These are phyloP conservation scores for Pseudomyrmex cubaensis DNA, from an alignment of 1,140 invertebrate species.

Conservation along the genomic window DNA sequence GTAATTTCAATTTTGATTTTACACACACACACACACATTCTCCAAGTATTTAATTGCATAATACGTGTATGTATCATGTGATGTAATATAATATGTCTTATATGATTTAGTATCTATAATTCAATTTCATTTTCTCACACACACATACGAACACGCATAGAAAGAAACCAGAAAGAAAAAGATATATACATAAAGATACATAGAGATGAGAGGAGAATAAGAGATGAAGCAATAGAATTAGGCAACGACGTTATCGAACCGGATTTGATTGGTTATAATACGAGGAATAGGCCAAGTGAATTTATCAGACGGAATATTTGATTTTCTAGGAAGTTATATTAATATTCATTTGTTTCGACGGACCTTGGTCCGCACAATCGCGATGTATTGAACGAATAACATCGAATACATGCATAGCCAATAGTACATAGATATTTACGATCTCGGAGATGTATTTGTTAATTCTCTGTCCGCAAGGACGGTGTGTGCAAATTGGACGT, in stretches of 20 bases:
- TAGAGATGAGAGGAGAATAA: background rate
- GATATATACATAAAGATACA: too few species aligned
- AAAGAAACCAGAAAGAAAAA: too few species aligned
- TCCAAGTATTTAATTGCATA: background rate
- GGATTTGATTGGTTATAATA: constrained; percentile 21
- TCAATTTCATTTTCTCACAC: too few species aligned
- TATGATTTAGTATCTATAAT: too few species aligned
- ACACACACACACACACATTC: background rate
- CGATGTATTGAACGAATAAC: background rate
- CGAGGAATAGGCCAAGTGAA: constrained; percentile 37
- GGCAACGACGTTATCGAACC: background rate
- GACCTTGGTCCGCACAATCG: background rate
- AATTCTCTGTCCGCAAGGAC: background rate
- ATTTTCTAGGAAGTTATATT: constrained; percentile 20
- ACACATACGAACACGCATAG: too few species aligned
- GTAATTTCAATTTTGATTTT: background rate
- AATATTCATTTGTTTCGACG: constrained; percentile 1
- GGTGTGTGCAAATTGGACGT: too few species aligned
- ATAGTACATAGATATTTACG: constrained; percentile 6
- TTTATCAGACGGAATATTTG: constrained; percentile 3
- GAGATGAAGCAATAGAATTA: constrained; percentile 28
- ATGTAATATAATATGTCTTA: background rate
- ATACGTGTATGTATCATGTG: background rate
- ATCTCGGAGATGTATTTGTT: background rate
- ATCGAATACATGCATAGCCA: background rate